phyloP scores from a whole-genome alignment of 1,140 invertebrate genomes.

The Leptinotarsa texana region DNA sequence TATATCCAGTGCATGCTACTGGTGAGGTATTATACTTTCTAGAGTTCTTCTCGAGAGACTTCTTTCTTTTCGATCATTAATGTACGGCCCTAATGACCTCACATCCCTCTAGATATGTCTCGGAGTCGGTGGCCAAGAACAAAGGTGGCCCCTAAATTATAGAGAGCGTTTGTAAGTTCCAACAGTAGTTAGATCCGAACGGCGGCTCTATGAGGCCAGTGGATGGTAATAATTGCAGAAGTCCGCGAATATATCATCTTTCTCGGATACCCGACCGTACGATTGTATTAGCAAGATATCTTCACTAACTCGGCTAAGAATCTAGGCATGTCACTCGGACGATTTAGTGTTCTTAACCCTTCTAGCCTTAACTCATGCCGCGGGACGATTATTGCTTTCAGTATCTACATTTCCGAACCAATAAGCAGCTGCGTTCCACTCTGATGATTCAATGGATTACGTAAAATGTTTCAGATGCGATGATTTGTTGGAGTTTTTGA shows the following conservation, averaged over 20 bases:
- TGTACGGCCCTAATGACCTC: background rate
- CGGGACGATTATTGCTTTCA: slow-evolving; percentile 46
- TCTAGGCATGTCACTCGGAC: slow-evolving; percentile 45
- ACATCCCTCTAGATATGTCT: background rate
- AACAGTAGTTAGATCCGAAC: slow-evolving; percentile 33
- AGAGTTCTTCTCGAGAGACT: too few relatives aligned
- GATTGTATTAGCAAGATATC: slow-evolving; percentile 50
- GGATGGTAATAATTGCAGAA: slow-evolving; percentile 51
- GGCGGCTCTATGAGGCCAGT: slow-evolving; percentile 31
- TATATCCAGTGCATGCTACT: too few relatives aligned
- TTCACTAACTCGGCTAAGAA: slow-evolving; percentile 51
- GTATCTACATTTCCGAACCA: slow-evolving; percentile 52
- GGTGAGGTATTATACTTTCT: too few relatives aligned
- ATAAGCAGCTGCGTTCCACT: slow-evolving; percentile 49
- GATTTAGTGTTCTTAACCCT: slow-evolving; percentile 52
- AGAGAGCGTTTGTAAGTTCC: slow-evolving; percentile 19
- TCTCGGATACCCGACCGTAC: slow-evolving; percentile 34
- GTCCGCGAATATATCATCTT: slow-evolving; percentile 49
- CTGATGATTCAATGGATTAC: slow-evolving; percentile 36
- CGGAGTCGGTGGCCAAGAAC: background rate
- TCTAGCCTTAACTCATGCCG: slow-evolving; percentile 39
- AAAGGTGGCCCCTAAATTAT: slow-evolving; percentile 28
- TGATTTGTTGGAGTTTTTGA: background rate
- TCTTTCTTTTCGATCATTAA: too few relatives aligned
- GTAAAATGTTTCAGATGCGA: background rate